Conservation (phyloP, 2,113 vertebrate genomes). For the Lonchura striata region DNA sequence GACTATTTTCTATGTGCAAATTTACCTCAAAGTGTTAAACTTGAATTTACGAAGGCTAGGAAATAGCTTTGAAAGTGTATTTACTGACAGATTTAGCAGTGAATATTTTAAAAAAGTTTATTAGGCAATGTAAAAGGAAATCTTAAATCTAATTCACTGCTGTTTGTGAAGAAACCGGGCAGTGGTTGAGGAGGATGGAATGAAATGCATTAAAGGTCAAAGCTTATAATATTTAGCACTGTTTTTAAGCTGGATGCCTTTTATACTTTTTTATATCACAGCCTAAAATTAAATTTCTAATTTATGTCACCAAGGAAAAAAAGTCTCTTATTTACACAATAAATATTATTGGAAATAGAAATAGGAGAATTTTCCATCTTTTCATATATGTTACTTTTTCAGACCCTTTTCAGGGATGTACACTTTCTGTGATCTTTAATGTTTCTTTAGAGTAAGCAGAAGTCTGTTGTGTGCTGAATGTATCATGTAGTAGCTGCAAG, state of each 20-base stretch:
- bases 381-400: not conserved
- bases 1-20: not conserved
- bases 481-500: not conserved
- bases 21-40: not conserved
- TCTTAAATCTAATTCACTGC: not conserved
- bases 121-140: not conserved
- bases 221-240: not conserved
- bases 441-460: not conserved
- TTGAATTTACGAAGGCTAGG: not conserved
- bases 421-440: not conserved
- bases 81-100: not conserved
- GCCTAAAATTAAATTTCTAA: not conserved
- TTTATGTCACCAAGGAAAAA: not conserved
- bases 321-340: not conserved
- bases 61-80: not conserved
- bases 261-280: not conserved
- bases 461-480: not conserved
- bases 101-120: not conserved
- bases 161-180: not conserved
- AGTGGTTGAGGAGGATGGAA: not conserved
- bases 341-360: not conserved
- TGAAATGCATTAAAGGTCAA: not conserved
- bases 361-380: not conserved
- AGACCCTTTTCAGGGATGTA: not conserved
- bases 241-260: not conserved